phyloP scores from a whole-genome alignment of 2,797 vertebrate genomes.

The Dendrocincla fuliginosa region DNA sequence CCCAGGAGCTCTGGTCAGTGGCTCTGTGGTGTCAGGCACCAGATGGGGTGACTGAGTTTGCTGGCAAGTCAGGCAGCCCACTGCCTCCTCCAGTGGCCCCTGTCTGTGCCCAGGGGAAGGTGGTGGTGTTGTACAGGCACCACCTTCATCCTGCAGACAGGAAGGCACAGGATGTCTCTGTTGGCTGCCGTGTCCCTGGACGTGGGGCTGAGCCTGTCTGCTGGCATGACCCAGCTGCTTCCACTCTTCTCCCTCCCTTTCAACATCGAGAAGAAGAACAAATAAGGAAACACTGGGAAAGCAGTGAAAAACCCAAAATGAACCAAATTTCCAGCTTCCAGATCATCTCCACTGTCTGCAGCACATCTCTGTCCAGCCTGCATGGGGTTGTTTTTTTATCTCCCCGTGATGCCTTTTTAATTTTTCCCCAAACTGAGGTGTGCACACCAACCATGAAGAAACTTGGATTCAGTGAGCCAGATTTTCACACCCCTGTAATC shows the following conservation, averaged over 20 bases:
- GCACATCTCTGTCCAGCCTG: not conserved
- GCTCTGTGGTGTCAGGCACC: not conserved
- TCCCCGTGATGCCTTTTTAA: not conserved
- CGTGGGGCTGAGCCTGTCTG: not conserved
- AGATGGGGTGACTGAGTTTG: not conserved
- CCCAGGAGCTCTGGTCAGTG: not conserved
- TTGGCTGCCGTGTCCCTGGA: not conserved
- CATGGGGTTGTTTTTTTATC: not conserved
- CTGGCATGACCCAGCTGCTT: not conserved
- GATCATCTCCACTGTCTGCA: not conserved
- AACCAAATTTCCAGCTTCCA: not conserved
- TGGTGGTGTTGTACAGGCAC: not conserved
- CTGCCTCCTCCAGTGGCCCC: not conserved
- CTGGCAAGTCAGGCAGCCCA: not conserved
- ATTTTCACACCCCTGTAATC: not conserved
- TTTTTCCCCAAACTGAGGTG: not conserved
- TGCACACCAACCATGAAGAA: not conserved
- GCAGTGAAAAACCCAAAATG: not conserved
- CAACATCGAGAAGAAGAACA: not conserved
- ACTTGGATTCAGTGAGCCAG: not conserved
- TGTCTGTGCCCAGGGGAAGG: not conserved
- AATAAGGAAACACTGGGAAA: not conserved
- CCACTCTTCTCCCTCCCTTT: not conserved
- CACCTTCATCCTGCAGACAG: not conserved
- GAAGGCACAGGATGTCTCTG: fast-evolving